Evolutionary conservation across 2,797 vertebrate species (phyloP), one percentile per base, ranked within the genome.

Genomic region (Florisuga fusca): DNA sequence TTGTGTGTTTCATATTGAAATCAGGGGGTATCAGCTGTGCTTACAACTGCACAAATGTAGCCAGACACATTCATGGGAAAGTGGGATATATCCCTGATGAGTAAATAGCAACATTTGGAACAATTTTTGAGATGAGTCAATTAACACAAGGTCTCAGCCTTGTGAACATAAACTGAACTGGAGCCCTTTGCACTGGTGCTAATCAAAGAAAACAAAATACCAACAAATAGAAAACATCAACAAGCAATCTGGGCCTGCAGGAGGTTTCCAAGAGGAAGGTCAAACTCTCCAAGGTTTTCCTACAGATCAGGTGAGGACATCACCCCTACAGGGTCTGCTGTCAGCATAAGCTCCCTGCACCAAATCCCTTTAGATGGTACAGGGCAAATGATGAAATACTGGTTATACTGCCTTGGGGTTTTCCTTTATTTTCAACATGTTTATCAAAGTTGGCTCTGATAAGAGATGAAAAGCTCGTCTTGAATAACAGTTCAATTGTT

Each of bases 131-230:
- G 69, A 46, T 43, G 15, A 67, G 5, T 33, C 22, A 48, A 21
- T 85, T 72, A 75, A 34, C 8, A 51, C 1, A 13, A 79, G 17
- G 22, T 50, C 41, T 73, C 22, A 29, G 23, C 77, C 34, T 58
- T 73, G 23, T 59, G 46, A 81, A 54, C 86, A 53, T 74, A 91
- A 93, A 41, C 14, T 4, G n/a, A 86, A 69, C 34, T 29, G 2
- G 16, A 90, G 33, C 75, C 21, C 4, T 93, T 86, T 75, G 23
- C 15, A 61, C 21, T 31, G 16, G 5, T 45, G 7, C 15, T 88
- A 34, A 78, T 66, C 51, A 86, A 80, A 90, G 43, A 72, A 16
- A 85, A 21, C 19, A 66, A 92, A 91, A 61, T 6, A 15, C 8
- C 18, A 59, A 63, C 10, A 74, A 67, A 13, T 8, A 61, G 7